Evolutionary conservation across 1,140 invertebrate species (phyloP), one percentile per base, ranked within the genome.

Genomic region (Drosophila novamexicana): DNA sequence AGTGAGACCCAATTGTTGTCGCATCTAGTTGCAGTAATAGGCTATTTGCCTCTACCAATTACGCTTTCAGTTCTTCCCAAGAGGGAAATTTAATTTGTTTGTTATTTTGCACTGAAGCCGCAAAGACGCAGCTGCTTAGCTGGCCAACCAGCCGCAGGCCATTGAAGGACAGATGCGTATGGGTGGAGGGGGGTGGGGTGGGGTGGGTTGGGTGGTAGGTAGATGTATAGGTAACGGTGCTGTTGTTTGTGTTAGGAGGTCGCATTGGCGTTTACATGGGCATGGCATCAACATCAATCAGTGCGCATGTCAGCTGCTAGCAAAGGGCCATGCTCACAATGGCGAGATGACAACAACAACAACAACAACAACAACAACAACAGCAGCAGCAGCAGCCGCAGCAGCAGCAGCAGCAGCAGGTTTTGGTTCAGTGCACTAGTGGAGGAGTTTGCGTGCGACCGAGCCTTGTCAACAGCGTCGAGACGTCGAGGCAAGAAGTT

Each of bases 371-470:
- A 54, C 62, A 61, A 42, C n/a, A 63, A 37, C 37, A 75, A 49
- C 45, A 74, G 61, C 56, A 52, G 61, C 40, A 39, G 47, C 29
- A 56, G 54, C 63, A 66, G 54, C 12, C 18, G 39, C 7, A 74
- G 57, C 71, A 75, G 58, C 58, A 56, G 47, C 18, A 63, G 42
- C 37, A 75, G 53, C 45, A 74, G 65, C 56, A 52, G 61, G 73
- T 47, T 75, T 75, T 62, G 58, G 59, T 81, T 86, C 72, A 86
- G 79, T 86, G 54, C 64, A 71, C 68, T 73, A 69, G 70, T 74
- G 58, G 49, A 71, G 79, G 79, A 86, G 83, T 75, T 88, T 67
- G 84, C 76, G 84, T 74, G 66, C 64, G 84, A 83, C 71, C 22
- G 57, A 74, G 61, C 45, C 53, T 64, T 71, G 59, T 22, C 45